Evolutionary conservation across 2,888 invertebrate species (phyloP).

Genomic region (Trachelus tabidus): DNA sequence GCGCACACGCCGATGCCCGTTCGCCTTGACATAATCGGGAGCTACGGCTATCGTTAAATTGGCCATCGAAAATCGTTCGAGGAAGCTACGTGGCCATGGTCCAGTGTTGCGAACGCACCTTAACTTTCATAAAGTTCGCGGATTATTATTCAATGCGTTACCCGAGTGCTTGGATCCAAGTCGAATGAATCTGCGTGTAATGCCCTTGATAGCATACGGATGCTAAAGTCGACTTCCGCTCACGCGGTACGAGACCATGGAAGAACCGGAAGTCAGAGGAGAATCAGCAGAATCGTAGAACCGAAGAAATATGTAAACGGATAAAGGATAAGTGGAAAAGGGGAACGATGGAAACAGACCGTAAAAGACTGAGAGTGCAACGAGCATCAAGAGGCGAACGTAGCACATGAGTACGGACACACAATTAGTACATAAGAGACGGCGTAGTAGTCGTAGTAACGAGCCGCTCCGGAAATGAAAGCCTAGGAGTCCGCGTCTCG

Average conservation of each 20-base stretch:
- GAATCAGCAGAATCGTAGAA: neutral
- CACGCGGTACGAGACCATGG: neutral
- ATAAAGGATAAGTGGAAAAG: conserved; percentile 1
- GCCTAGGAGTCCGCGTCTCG: conserved; percentile 12
- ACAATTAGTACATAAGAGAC: conserved; percentile 16
- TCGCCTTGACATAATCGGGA: neutral
- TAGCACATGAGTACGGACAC: conserved; percentile 3
- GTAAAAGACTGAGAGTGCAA: conserved; percentile 29
- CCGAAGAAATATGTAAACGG: neutral
- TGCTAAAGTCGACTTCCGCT: neutral
- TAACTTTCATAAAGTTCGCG: no score
- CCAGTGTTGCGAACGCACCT: no score
- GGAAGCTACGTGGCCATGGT: no score
- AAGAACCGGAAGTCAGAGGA: neutral
- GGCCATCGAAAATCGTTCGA: neutral
- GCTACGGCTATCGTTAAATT: neutral
- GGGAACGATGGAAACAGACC: conserved; percentile 29
- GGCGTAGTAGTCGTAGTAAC: neutral
- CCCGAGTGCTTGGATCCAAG: no score
- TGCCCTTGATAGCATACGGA: no score
- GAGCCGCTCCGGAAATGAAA: conserved; percentile 22
- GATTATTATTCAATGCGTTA: no score
- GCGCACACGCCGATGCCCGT: neutral
- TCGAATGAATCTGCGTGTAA: no score
- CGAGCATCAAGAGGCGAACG: neutral